Conservation (phyloP, 2,797 vertebrate species). For the Melanotaenia parkinsoni region DNA sequence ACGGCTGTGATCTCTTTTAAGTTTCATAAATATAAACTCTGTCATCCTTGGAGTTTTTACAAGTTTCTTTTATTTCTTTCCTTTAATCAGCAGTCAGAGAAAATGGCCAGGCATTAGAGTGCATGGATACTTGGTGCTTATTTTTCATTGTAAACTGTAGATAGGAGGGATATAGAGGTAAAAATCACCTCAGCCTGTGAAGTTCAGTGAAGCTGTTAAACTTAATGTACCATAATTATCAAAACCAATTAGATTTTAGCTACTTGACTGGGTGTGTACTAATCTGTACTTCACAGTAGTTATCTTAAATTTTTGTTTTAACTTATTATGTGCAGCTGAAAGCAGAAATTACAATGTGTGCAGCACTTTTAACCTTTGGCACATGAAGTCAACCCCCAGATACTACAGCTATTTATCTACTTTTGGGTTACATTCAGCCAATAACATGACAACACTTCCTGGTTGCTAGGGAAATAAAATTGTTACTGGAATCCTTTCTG, state of each 20-base stretch:
- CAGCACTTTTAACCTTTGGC: too few relatives aligned
- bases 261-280: not conserved
- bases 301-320: not conserved
- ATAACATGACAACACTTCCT: too few relatives aligned
- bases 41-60: not conserved
- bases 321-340: too few relatives aligned
- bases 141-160: not conserved
- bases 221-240: not conserved
- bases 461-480: too few relatives aligned
- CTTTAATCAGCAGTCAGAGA: not conserved
- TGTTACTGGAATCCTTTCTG: too few relatives aligned
- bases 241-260: not conserved
- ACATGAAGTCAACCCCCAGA: too few relatives aligned
- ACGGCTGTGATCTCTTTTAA: not conserved
- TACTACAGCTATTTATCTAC: too few relatives aligned
- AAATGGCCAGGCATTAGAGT: not conserved
- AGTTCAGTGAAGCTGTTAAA: not conserved
- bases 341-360: too few relatives aligned
- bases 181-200: not conserved
- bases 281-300: not conserved
- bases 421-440: too few relatives aligned
- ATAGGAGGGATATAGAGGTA: not conserved
- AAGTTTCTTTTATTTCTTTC: not conserved
- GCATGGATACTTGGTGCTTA: not conserved
- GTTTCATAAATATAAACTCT: not conserved